Base-by-base conservation (phyloP, 2,797 vertebrate species). In the Eidolon dupreanum region DNA sequence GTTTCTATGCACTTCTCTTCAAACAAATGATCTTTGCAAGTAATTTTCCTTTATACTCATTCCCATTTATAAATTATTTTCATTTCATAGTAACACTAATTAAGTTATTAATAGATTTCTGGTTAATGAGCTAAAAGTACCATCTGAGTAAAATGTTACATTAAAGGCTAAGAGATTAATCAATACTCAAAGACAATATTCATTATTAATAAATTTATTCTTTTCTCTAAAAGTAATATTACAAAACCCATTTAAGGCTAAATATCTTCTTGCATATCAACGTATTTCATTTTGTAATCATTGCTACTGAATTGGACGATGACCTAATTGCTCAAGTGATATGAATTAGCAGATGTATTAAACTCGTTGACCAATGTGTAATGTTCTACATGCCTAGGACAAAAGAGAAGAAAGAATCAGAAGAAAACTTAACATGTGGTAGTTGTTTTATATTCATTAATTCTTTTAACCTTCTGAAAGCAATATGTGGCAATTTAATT, bases 1-100 rank as follows among this genome's bases (percentile, higher is more conserved):
- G 28, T 77, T 91, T 89, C 68, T 92, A 93, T 43, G 28, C 20
- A 85, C 16, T 41, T 77, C 8, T 93, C n/a, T 88, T 84, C 38
- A 94, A 91, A 53, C 17, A 93, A 88, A 77, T 46, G 26, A 96
- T 94, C n/a, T 96, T 93, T 92, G 59, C 65, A 94, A 79, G 68
- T 87, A 87, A 92, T 96, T 96, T 87, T 89, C 19, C 19, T 93
- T 94, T 63, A 65, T 82, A 31, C 3, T 86, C 33, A 55, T 28
- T 71, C 26, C 97, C 12, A 70, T 70, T 31, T 90, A 87, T 92
- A 92, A 83, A 90, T 77, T 73, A 78, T 81, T 22, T 71, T 89
- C 12, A 90, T 90, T 88, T 97, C 13, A 68, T 28, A 61, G 71
- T 49, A 88, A 46, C n/a, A 87, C 92, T 94, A 87, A 95, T 87